phyloP scores from a whole-genome alignment of 1,140 invertebrate genomes.

The Gyrodactylus salaris region DNA sequence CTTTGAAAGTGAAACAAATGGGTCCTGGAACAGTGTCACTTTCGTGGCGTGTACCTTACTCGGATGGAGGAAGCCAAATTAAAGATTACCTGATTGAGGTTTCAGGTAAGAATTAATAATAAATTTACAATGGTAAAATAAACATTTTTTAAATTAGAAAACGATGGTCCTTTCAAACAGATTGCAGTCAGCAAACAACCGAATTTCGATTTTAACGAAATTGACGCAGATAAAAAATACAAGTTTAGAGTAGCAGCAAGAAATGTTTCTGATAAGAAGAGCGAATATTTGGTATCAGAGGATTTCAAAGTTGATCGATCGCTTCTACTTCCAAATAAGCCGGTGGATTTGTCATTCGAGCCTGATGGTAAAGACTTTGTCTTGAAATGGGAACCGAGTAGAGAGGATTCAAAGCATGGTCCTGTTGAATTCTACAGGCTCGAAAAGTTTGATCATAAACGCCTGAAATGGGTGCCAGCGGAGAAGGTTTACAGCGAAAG shows the following conservation, averaged over 20 bases:
- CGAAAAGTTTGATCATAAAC: background rate
- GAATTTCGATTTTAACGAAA: background rate
- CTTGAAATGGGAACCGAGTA: background rate
- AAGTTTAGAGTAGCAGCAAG: background rate
- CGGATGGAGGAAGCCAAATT: background rate
- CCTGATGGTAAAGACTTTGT: background rate
- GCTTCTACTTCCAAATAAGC: background rate
- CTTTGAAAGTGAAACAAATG: background rate
- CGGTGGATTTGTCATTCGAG: background rate
- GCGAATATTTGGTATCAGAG: background rate
- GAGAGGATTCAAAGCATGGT: background rate
- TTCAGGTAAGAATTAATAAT: no score
- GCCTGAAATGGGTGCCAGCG: background rate
- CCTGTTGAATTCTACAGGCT: background rate
- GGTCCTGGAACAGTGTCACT: background rate
- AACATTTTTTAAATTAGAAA: no score
- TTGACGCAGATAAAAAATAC: background rate
- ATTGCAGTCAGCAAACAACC: background rate
- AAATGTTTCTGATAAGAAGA: background rate
- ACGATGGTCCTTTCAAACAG: no score
- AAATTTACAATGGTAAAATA: no score
- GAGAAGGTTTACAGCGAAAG: background rate
- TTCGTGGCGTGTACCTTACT: background rate
- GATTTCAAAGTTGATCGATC: background rate
- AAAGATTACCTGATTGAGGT: background rate